These are phyloP conservation scores for Antedon mediterranea DNA, from an alignment of 53 echinoderm and acorn worm genomes.

Conservation along the genomic window DNA sequence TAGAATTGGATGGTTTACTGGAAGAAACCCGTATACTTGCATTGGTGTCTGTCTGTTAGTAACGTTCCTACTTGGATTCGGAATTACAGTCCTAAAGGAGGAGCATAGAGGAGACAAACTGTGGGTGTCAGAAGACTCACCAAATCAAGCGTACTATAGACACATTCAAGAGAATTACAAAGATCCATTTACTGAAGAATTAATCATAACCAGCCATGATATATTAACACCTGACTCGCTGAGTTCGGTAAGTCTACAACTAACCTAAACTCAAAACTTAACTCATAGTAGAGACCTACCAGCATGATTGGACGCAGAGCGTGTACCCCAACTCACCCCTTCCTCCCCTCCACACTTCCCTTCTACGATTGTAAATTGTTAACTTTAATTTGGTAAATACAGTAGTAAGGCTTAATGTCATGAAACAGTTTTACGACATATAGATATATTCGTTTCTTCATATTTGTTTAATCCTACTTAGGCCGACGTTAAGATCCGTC, in stretches of 20 bases:
- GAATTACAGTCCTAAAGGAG: not conserved
- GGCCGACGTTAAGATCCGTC: too few relatives aligned
- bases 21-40: not conserved
- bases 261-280: too few relatives aligned
- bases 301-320: too few relatives aligned
- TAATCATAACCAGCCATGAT: not conserved
- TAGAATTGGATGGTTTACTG: not conserved
- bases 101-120: not conserved
- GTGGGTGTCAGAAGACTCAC: not conserved
- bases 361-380: too few relatives aligned
- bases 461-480: too few relatives aligned
- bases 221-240: not conserved
- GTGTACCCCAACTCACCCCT: too few relatives aligned
- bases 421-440: too few relatives aligned
- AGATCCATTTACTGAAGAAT: not conserved
- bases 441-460: too few relatives aligned
- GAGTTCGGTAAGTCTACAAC: not conserved
- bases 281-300: too few relatives aligned
- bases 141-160: not conserved
- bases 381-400: too few relatives aligned
- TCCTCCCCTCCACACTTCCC: too few relatives aligned
- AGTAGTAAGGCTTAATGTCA: too few relatives aligned
- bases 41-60: not conserved
- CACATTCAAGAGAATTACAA: not conserved
- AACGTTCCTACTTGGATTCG: not conserved